Conservation (phyloP, 2,888 invertebrate species). For the Amiota minor region DNA sequence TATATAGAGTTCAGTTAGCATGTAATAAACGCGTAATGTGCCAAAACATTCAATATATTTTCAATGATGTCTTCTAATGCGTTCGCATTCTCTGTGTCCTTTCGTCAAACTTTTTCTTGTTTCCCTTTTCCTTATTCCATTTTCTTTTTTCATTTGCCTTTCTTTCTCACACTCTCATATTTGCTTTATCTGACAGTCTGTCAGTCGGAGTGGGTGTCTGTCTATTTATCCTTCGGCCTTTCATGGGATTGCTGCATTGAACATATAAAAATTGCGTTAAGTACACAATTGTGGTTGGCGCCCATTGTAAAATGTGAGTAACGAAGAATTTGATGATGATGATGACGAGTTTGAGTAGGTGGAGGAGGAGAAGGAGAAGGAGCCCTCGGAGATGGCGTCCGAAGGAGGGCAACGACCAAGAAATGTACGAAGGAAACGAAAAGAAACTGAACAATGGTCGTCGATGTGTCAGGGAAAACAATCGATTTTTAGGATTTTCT, state of each 20-base stretch:
- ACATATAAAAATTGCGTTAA: not conserved
- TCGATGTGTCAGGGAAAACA: constrained; percentile 32
- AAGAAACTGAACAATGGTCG: not conserved
- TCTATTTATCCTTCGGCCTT: no score
- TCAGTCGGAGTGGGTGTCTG: no score
- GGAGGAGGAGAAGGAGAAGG: not conserved
- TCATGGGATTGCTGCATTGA: not conserved
- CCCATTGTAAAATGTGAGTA: no score
- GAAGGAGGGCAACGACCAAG: not conserved
- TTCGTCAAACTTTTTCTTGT: not conserved
- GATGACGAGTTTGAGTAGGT: no score
- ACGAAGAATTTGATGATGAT: no score
- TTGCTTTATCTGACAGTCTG: no score
- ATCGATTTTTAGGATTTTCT: constrained; percentile 54
- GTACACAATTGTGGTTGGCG: constrained; percentile 8
- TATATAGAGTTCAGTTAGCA: constrained; percentile 9
- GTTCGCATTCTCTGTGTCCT: not conserved
- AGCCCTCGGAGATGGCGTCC: not conserved
- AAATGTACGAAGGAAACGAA: not conserved
- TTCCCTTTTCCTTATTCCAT: not conserved
- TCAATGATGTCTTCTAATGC: constrained; percentile 15
- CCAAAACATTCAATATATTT: constrained; percentile 12
- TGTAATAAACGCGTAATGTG: constrained; percentile 5
- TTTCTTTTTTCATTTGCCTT: not conserved
- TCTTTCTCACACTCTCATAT: not conserved